These are phyloP conservation scores for Araneus ventricosus DNA, from an alignment of 1,140 invertebrate genomes.

Conservation along the genomic window DNA sequence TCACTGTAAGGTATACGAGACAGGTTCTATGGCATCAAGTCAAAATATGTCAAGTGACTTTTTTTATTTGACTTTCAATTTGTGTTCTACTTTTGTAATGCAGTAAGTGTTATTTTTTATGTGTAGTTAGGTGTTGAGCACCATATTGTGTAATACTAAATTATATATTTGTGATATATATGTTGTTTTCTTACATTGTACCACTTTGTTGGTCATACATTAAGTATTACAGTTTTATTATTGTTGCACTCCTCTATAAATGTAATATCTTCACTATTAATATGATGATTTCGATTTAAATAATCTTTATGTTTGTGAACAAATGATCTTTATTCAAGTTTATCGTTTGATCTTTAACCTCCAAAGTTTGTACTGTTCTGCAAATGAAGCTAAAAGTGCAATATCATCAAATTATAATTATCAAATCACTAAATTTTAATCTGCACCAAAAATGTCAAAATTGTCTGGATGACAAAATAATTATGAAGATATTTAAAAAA, in stretches of 20 bases:
- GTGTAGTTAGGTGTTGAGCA: slow-evolving; percentile 53
- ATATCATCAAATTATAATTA: too few relatives aligned
- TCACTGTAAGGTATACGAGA: neutral
- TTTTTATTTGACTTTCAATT: slow-evolving; percentile 35
- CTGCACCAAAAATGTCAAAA: too few relatives aligned
- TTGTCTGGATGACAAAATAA: too few relatives aligned
- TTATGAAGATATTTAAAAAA: too few relatives aligned
- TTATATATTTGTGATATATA: slow-evolving; percentile 32
- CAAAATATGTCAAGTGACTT: neutral
- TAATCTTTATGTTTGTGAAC: too few relatives aligned
- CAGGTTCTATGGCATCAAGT: slow-evolving; percentile 33
- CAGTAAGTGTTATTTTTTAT: slow-evolving; percentile 17
- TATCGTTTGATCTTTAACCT: too few relatives aligned
- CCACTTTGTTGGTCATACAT: neutral
- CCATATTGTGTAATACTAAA: neutral
- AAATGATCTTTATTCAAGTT: too few relatives aligned
- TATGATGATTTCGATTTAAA: too few relatives aligned
- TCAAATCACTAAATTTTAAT: too few relatives aligned
- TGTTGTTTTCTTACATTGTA: neutral
- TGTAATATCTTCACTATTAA: neutral
- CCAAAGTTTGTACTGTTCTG: too few relatives aligned
- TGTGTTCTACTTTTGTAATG: slow-evolving; percentile 26
- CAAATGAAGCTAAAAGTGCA: too few relatives aligned
- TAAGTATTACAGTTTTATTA: neutral
- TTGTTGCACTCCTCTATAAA: neutral